Conservation (phyloP, 2,113 vertebrate species). For the Stomatorhinus ivindoensis region DNA sequence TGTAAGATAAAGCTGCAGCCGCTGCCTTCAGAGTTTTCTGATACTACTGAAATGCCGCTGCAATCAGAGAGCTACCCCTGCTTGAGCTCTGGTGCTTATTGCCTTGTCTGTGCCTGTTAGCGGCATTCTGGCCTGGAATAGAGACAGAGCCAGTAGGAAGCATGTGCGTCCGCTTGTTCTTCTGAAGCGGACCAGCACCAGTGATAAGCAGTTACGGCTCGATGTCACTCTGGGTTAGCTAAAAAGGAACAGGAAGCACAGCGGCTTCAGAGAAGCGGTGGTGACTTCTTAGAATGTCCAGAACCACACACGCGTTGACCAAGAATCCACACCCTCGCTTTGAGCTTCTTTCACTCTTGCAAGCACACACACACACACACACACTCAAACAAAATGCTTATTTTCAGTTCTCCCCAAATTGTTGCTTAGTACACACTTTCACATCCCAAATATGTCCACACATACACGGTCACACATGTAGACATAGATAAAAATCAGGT, state of each 20-base stretch:
- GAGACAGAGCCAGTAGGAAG: background rate
- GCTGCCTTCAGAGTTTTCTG: background rate
- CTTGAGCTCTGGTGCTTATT: background rate
- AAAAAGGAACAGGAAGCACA: slow-evolving; percentile 9
- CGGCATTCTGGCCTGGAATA: background rate
- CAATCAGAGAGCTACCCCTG: no score
- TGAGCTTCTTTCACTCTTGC: background rate
- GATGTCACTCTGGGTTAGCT: slow-evolving; percentile 6
- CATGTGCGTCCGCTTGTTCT: background rate
- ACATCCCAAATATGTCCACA: slow-evolving; percentile 23
- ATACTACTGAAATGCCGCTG: background rate
- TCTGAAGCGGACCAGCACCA: background rate
- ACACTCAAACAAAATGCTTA: slow-evolving; percentile 11
- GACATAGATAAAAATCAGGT: slow-evolving; percentile 12
- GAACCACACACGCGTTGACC: slow-evolving; percentile 4
- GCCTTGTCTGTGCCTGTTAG: background rate
- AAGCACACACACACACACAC: background rate
- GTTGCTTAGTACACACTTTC: slow-evolving; percentile 35
- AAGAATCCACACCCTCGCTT: slow-evolving; percentile 4
- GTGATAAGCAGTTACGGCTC: background rate
- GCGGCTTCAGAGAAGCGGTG: slow-evolving; percentile 6
- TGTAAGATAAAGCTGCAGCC: background rate
- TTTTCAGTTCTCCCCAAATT: slow-evolving; percentile 21
- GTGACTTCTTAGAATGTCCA: slow-evolving; percentile 24
- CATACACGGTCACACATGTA: background rate